Conservation (phyloP, 1,140 invertebrate species). For the Cyrtorhinus lividipennis region DNA sequence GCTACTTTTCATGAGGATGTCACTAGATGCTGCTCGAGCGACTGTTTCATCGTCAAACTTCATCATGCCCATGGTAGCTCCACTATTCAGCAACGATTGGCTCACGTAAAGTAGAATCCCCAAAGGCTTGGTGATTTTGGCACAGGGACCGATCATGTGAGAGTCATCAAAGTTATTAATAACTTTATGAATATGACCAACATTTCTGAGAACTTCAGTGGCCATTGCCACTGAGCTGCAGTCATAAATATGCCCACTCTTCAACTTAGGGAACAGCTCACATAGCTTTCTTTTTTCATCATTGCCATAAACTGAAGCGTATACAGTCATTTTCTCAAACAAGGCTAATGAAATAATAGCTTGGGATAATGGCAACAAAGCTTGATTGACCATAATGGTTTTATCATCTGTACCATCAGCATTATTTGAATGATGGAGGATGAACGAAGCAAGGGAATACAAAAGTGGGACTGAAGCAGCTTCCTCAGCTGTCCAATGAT, state of each 20-base stretch:
- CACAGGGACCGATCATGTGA: background rate
- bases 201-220: background rate
- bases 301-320: background rate
- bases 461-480: conserved; percentile 40
- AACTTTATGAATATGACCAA: background rate
- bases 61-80: background rate
- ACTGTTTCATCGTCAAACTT: background rate
- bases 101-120: background rate
- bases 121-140: background rate
- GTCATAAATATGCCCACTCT: background rate
- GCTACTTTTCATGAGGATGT: background rate
- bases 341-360: background rate
- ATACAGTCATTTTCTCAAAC: background rate
- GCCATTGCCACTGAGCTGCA: background rate
- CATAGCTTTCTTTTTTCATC: background rate
- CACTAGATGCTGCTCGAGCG: background rate
- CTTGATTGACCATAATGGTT: background rate
- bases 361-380: background rate
- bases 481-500: conserved; percentile 39
- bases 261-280: background rate
- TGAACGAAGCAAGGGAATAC: conserved; percentile 23
- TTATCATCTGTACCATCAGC: background rate
- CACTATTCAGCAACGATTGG: background rate
- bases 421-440: background rate
- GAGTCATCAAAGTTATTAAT: background rate